Evolutionary conservation across 2,888 invertebrate species (phyloP).

Genomic region (Galerucella calmariensis): DNA sequence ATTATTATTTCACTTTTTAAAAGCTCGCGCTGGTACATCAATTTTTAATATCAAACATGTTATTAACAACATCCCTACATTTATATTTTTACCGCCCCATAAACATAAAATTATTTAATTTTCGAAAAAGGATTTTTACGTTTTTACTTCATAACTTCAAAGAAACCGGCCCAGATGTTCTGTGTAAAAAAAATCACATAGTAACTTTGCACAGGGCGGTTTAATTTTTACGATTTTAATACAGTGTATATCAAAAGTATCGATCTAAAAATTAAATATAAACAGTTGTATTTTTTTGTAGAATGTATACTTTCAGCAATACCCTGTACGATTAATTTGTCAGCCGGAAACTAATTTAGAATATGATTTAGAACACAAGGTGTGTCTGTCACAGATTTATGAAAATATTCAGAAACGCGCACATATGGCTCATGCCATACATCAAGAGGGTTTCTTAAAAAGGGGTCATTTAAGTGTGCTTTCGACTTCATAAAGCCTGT

Average conservation of each 20-base stretch:
- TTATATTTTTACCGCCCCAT: neutral
- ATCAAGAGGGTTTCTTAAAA: neutral
- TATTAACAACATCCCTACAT: too few species aligned
- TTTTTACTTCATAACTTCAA: too few species aligned
- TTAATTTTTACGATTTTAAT: too few species aligned
- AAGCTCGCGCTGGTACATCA: too few species aligned
- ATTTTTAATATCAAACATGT: too few species aligned
- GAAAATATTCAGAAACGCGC: neutral
- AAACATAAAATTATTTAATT: neutral
- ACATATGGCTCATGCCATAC: conserved; percentile 1
- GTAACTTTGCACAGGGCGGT: too few species aligned
- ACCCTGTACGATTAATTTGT: neutral
- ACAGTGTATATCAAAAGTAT: too few species aligned
- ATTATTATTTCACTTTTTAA: too few species aligned
- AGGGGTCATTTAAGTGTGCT: neutral
- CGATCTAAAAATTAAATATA: too few species aligned
- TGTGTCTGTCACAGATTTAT: conserved; percentile 6
- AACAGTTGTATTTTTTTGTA: neutral
- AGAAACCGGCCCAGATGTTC: too few species aligned
- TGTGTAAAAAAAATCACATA: too few species aligned
- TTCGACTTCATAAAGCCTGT: neutral
- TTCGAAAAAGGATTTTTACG: too few species aligned
- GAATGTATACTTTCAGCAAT: neutral
- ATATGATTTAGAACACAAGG: conserved; percentile 3
- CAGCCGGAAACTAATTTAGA: conserved; percentile 5